Conservation (phyloP, 2,113 vertebrate species). For the Phrynosoma blainvillii region DNA sequence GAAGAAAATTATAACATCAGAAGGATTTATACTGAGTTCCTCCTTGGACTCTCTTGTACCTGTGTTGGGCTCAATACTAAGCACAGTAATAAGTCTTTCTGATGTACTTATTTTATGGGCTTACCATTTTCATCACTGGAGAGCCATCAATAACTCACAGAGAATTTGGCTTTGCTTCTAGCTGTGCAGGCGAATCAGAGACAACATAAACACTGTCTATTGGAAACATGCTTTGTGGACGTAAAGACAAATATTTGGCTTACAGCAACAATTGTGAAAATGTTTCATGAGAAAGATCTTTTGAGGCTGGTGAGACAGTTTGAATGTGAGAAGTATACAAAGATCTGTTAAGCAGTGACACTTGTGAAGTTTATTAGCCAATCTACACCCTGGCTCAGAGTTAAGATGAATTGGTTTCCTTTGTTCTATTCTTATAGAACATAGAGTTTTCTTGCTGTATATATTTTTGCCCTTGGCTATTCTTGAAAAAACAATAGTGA, state of each 20-base stretch:
- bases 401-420: conserved; percentile 58
- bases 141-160: conserved; percentile 25
- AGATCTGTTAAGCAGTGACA: conserved; percentile 59
- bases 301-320: conserved; percentile 26
- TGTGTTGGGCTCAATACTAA: neutral
- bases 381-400: conserved; percentile 29
- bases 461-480: conserved; percentile 15
- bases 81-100: neutral
- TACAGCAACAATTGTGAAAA: conserved; percentile 36
- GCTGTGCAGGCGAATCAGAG: neutral
- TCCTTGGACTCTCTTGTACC: neutral
- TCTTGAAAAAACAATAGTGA: conserved; percentile 13
- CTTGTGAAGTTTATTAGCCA: conserved; percentile 52
- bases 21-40: neutral
- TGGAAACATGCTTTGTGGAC: conserved; percentile 4
- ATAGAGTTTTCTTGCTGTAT: conserved; percentile 47
- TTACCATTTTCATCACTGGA: conserved; percentile 6
- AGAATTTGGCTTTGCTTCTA: conserved; percentile 19
- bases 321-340: conserved; percentile 46
- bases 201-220: neutral
- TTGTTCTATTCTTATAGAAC: conserved; percentile 39
- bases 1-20: conserved; percentile 8
- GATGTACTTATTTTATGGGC: conserved; percentile 7
- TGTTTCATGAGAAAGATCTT: conserved; percentile 30
- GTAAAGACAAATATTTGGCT: conserved; percentile 25